Evolutionary conservation across 1,140 invertebrate genomes (phyloP), one percentile per base, ranked within the genome.

Genomic region (Drosophila paulistorum): DNA sequence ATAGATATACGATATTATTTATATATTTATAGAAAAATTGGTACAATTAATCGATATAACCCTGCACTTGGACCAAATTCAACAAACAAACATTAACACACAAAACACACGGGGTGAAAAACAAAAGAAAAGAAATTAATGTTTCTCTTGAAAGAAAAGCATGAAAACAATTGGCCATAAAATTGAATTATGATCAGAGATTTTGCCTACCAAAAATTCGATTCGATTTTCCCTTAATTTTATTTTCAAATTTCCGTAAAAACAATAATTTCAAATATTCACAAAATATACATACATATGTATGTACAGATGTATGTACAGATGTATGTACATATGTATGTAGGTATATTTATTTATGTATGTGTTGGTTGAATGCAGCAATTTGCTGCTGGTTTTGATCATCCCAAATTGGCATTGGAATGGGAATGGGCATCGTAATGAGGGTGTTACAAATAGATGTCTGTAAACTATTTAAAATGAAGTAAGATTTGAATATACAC

Each of bases 41-140:
- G 39, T 67, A 82, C 77, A 82, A 86, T 87, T 86, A 79, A 79
- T 77, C 65, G 75, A 7, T 51, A 51, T 51, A 51, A 23, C 20
- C 45, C 45, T 51, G 45, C 17, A 67, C 51, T 54, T 30, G 54
- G 45, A 30, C 9, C 39, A 54, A 30, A 68, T 77, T 66, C 54
- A 60, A 75, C 54, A 60, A 17, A 68, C 23, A 68, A 68, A 62
- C 59, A 42, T 59, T 9, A 51, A 39, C 59, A 66, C 61, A 26
- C 37, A 39, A 39, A 2, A 39, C 37, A 39, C 37, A 39, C 37
- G 54, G 37, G 10, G 10, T 1, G 10, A 39, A 39, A 39, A 39
- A 17, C 17, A 39, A 26, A 69, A 51, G 11, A 39, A 39, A 39
- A 13, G 11, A 26, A 69, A 51, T 51, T 51, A 23, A 51, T 51